A percentile compares a stretch with the other conserved stretches of the same genome.
Conservation (phyloP, 1,140 invertebrate genomes). For the Lordiphosa mommai region DNA sequence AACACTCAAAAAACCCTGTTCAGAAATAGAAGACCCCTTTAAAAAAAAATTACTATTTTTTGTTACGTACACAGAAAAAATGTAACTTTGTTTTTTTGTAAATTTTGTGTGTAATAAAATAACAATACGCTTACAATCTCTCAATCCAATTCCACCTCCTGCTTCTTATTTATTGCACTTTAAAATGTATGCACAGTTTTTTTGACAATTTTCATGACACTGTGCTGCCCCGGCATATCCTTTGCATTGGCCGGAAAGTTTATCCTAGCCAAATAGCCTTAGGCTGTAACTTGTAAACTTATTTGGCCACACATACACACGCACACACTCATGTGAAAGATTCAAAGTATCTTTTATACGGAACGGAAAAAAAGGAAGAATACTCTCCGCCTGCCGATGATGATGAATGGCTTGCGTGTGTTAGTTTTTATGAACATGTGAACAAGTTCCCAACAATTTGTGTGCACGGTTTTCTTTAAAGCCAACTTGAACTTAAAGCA, state of each 20-base stretch:
- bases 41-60: no score
- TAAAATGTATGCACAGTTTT: background rate
- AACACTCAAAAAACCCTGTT: no score
- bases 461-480: slow-evolving; percentile 37
- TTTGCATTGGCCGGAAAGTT: slow-evolving; percentile 41
- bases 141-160: no score
- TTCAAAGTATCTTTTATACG: slow-evolving; percentile 50
- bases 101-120: no score
- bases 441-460: slow-evolving; percentile 71
- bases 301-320: slow-evolving; percentile 43
- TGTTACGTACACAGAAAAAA: no score
- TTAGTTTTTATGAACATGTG: slow-evolving; percentile 55
- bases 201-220: slow-evolving; percentile 8
- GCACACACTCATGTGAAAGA: slow-evolving; percentile 4
- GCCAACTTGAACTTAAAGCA: slow-evolving; percentile 45
- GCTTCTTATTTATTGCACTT: background rate
- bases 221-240: slow-evolving; percentile 20
- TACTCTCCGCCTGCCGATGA: slow-evolving; percentile 57
- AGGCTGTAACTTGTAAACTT: slow-evolving; percentile 72
- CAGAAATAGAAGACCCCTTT: no score
- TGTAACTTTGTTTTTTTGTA: no score
- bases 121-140: no score
- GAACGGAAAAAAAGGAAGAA: slow-evolving; percentile 44
- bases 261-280: slow-evolving; percentile 61
- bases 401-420: slow-evolving; percentile 64